Base-by-base conservation (phyloP, 2,888 invertebrate genomes). In the Mantis religiosa region DNA sequence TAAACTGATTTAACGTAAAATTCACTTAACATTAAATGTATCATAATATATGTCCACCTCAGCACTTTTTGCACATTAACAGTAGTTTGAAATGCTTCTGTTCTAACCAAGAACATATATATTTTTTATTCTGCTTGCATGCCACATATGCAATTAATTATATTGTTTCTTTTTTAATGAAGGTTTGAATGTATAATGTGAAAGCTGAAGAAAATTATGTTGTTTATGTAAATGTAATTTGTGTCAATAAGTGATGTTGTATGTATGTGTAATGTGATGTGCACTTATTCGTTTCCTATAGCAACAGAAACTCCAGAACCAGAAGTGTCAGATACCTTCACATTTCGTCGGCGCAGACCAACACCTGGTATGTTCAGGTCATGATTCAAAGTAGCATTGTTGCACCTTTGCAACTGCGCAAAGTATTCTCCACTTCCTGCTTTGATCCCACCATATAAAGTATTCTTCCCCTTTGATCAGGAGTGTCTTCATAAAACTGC, bases 241-340 rank as follows among this genome's bases (percentile, higher is more conserved):
- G 6, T 71, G 54, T 71, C 6, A 71, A 25, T 71, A 71, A 15
- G 3, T 20, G 20, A 20, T 71, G 54, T 71, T 71, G 14, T 71
- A 4, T 71, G 54, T 71, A 71, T 71, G 54, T 71, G 25, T 71
- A 71, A 71, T 71, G 54, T 25, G 25, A 71, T 71, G 4, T 54
- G 6, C 20, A 71, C 54, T 71, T 71, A 71, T 71, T 71, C 20
- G 3, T 71, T 71, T 71, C 20, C 54, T 85, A 47, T 47, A 41
- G 47, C 85, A 82, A 82, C 82, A 87, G 87, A 87, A 14, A 30
- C 87, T 41, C 82, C 82, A 82, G 82, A 87, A 82, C 87, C 82
- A 34, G 71, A 34, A 82, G 87, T 34, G 34, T 87, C 87, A 82
- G 87, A 87, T n/a, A 82, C 87, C 82, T 41, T 87, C 41, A 87